Percentiles rank a stretch among this genome's conserved stretches.
phyloP scores from a whole-genome alignment of 2,797 vertebrate genomes.

The Enteromius argenteus region DNA sequence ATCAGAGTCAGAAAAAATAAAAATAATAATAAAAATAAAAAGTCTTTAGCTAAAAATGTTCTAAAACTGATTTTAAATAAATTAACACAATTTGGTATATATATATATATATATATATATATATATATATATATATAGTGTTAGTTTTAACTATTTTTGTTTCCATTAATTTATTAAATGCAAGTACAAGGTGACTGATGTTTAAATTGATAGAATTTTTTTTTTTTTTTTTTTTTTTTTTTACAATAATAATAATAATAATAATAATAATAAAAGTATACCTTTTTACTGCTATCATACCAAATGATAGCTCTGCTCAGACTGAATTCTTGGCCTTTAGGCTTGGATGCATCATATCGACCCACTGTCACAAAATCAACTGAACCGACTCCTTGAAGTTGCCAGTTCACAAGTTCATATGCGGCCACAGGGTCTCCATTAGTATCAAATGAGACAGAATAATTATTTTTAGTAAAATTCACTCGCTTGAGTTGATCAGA shows the following conservation, averaged over 20 bases:
- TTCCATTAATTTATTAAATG: too few relatives aligned
- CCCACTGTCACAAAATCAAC: slow-evolving; percentile 72
- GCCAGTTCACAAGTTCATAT: slow-evolving; percentile 81
- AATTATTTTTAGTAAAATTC: slow-evolving; percentile 69
- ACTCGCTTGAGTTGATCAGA: slow-evolving; percentile 68
- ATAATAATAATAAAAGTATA: too few relatives aligned
- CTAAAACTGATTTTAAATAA: background rate
- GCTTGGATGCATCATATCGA: slow-evolving; percentile 70
- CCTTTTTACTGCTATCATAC: slow-evolving; percentile 64
- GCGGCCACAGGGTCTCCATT: slow-evolving; percentile 76
- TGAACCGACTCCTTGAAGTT: slow-evolving; percentile 60
- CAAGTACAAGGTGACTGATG: too few relatives aligned
- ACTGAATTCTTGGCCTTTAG: slow-evolving; percentile 65
- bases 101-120: too few relatives aligned
- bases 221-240: too few relatives aligned
- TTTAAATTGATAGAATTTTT: too few relatives aligned
- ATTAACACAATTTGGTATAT: too few relatives aligned
- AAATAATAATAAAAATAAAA: too few relatives aligned
- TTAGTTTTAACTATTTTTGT: too few relatives aligned
- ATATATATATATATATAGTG: too few relatives aligned
- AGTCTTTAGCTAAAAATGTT: background rate
- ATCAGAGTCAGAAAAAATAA: background rate
- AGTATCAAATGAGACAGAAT: slow-evolving; percentile 75
- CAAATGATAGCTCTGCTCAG: slow-evolving; percentile 68
- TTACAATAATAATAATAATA: too few relatives aligned